phyloP scores from a whole-genome alignment of 2,113 vertebrate genomes.

The Paracanthobrama guichenoti region DNA sequence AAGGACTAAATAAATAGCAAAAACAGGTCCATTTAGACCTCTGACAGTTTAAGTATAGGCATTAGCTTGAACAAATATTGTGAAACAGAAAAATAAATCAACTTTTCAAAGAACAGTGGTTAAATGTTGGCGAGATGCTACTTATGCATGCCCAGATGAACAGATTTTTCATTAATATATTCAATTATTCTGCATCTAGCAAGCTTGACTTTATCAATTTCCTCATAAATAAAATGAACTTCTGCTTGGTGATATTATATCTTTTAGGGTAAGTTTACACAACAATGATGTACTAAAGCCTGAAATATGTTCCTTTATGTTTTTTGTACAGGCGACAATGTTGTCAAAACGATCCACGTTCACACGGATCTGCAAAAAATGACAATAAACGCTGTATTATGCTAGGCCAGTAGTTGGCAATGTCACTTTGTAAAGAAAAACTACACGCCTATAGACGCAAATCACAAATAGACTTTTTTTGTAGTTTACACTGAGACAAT shows the following conservation, averaged over 20 bases:
- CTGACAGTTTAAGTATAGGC: slow-evolving; percentile 18
- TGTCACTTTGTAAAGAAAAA: too few relatives aligned
- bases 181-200: background rate
- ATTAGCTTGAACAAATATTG: background rate
- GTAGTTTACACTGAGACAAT: too few relatives aligned
- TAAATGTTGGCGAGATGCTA: background rate
- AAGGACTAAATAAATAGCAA: background rate
- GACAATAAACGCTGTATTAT: too few relatives aligned
- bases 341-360: too few relatives aligned
- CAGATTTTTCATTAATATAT: slow-evolving; percentile 2
- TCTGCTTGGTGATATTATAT: background rate
- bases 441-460: too few relatives aligned
- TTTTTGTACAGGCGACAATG: too few relatives aligned
- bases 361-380: too few relatives aligned
- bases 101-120: background rate
- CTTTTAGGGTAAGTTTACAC: background rate
- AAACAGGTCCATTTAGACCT: background rate
- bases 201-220: background rate
- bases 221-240: too few relatives aligned
- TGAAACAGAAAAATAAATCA: background rate
- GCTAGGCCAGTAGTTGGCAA: too few relatives aligned
- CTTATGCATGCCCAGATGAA: background rate
- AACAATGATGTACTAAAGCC: too few relatives aligned
- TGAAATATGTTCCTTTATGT: too few relatives aligned
- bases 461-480: too few relatives aligned